Percentiles rank a stretch among this genome's conserved stretches.
phyloP scores from a whole-genome alignment of 1,140 invertebrate genomes.

The Nasonia longicornis region DNA sequence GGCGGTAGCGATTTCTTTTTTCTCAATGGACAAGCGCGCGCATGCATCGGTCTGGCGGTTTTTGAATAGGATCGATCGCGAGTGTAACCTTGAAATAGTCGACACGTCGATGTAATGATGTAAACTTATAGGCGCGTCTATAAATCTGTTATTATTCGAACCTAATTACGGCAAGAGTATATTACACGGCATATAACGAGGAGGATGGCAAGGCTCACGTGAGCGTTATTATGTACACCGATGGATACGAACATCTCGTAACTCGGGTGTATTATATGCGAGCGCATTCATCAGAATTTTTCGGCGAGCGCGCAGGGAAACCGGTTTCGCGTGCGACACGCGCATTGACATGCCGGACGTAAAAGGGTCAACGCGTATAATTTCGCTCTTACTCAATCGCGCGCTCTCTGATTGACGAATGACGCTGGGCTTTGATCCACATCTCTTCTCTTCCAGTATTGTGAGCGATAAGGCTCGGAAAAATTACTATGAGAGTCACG shows the following conservation, averaged over 20 bases:
- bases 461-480: not conserved
- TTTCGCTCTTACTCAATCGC: not conserved
- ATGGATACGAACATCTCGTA: not conserved
- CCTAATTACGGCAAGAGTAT: no score
- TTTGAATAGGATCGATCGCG: not conserved
- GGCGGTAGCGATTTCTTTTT: not conserved
- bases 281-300: not conserved
- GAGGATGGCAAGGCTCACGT: not conserved
- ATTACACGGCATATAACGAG: no score
- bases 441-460: not conserved
- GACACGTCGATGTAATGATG: no score
- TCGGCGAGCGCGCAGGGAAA: not conserved
- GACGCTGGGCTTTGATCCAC: not conserved
- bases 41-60: not conserved
- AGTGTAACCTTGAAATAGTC: no score
- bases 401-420: not conserved
- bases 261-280: not conserved
- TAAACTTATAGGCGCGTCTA: no score
- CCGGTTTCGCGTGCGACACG: not conserved
- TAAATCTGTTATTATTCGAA: no score
- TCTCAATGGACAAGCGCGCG: not conserved
- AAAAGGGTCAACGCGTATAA: not conserved
- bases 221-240: not conserved
- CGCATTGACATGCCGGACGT: not conserved
- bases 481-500: not conserved